Base-by-base conservation (phyloP, 2,888 invertebrate species). In the Aradus depressus region DNA sequence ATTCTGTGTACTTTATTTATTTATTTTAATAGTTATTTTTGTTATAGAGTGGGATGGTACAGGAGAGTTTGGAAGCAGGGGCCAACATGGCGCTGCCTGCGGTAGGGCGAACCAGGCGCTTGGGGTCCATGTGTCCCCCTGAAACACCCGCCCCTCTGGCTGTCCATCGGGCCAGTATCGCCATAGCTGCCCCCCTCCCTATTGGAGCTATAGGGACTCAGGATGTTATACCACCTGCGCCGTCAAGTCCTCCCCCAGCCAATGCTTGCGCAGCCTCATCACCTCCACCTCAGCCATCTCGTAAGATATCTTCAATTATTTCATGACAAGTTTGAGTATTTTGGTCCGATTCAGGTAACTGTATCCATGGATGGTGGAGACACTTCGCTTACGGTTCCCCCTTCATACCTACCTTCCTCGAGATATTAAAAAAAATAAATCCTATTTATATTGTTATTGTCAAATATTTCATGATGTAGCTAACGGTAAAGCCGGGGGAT, bases 281-380 rank as follows among this genome's bases (percentile, higher is more conserved):
- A 18, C 45, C 34, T 41, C 34, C 53, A 16, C 48, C 55, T 5
- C 39, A 50, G 3, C 47, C 54, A 8, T 28, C 52, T 21, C 22
- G 45, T 45, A 4, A 22, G 44, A 4, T 28, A 2, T 22, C 14
- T 41, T 19, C 2, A n/a, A 23, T 41, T 6, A 39, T n/a, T n/a
- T 37, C 2, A 3, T n/a, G n/a, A n/a, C n/a, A n/a, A n/a, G n/a
- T n/a, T n/a, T n/a, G n/a, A n/a, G n/a, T n/a, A n/a, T n/a, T n/a
- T n/a, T n/a, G n/a, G n/a, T n/a, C n/a, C n/a, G n/a, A n/a, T n/a
- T n/a, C n/a, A n/a, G n/a, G n/a, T n/a, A n/a, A n/a, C n/a, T n/a
- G n/a, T n/a, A n/a, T n/a, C n/a, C n/a, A n/a, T n/a, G n/a, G n/a
- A n/a, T n/a, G n/a, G n/a, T n/a, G n/a, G n/a, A n/a, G n/a, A n/a